These are phyloP conservation scores for Neogobius melanostomus DNA, from an alignment of 2,113 vertebrate genomes.

Conservation along the genomic window DNA sequence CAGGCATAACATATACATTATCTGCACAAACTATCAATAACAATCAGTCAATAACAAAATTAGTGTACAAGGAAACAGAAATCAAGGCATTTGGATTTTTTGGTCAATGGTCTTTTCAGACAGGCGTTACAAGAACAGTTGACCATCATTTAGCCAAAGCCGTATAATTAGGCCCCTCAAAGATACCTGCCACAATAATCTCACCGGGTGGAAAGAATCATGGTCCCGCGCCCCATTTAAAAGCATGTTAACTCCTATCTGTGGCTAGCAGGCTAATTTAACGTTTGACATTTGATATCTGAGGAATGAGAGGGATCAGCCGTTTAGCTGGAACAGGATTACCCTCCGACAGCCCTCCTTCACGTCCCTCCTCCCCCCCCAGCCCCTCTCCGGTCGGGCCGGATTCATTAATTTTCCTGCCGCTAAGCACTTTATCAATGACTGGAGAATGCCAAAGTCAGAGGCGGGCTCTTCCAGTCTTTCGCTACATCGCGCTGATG, in stretches of 20 bases:
- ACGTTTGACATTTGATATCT: conserved; percentile 86
- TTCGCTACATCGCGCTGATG: conserved; percentile 27
- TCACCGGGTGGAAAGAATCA: conserved; percentile 61
- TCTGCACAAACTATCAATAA: no score
- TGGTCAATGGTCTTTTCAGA: no score
- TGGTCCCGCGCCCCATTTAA: conserved; percentile 68
- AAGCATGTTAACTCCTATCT: conserved; percentile 81
- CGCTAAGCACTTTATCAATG: conserved; percentile 84
- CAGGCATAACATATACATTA: no score
- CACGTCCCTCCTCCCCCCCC: conserved; percentile 24
- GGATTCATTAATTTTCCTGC: conserved; percentile 81
- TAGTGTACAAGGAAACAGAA: no score
- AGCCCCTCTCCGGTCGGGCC: conserved; percentile 64
- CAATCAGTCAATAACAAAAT: no score
- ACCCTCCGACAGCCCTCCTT: conserved; percentile 57
- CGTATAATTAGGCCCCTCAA: conserved; percentile 82
- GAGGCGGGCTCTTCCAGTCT: conserved; percentile 52
- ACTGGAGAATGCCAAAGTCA: conserved; percentile 72
- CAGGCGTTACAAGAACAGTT: conserved; percentile 68
- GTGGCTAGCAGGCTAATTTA: conserved; percentile 84
- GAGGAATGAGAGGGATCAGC: conserved; percentile 83
- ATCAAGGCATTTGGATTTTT: no score
- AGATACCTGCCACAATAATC: conserved; percentile 71
- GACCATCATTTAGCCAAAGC: conserved; percentile 62
- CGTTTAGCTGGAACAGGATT: conserved; percentile 84